Evolutionary conservation across 2,113 vertebrate species (phyloP), one percentile per base, ranked within the genome.

Genomic region (Xiphophorus maculatus): DNA sequence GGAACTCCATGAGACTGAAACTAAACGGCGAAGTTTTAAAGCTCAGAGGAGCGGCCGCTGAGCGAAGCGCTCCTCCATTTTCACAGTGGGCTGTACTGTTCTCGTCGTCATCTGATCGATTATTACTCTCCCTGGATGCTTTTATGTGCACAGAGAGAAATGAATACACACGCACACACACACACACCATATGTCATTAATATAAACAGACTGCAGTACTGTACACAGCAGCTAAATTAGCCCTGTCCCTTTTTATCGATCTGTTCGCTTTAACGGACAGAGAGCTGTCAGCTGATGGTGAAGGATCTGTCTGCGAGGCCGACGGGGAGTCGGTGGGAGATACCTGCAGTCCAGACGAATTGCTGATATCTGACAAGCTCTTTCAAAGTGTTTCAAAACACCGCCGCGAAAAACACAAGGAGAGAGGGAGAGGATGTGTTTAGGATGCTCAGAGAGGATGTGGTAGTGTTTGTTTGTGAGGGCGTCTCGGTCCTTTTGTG

Each of bases 281-380:
- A 3, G 48, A 62, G 30, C 73, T 88, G 85, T 82, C 88, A 83
- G 90, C 80, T 48, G 28, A 82, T 5, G 29, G 29, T 71, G 79
- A 77, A 37, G 54, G 63, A 32, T 22, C 63, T 4, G 42, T 81
- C 79, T 77, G 42, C 64, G 66, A 33, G 61, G 77, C 72, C 42
- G 29, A n/a, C 1, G 17, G 79, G 78, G 82, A 88, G 44, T 83
- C 73, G 65, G 68, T 12, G 73, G 76, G 69, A 82, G 80, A 74
- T 64, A 68, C 62, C 81, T 82, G 78, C 61, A 58, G 67, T 37
- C 63, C 33, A 66, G 79, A 73, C 69, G 1, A 58, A 22, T n/a
- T 74, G 27, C 74, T 82, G 6, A 63, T 51, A 69, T 77, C 81
- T 79, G 81, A 79, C 70, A 71, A 58, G 79, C 32, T 37, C 51